Evolutionary conservation across 1,140 invertebrate genomes (phyloP).

Genomic region (Cherax destructor): DNA sequence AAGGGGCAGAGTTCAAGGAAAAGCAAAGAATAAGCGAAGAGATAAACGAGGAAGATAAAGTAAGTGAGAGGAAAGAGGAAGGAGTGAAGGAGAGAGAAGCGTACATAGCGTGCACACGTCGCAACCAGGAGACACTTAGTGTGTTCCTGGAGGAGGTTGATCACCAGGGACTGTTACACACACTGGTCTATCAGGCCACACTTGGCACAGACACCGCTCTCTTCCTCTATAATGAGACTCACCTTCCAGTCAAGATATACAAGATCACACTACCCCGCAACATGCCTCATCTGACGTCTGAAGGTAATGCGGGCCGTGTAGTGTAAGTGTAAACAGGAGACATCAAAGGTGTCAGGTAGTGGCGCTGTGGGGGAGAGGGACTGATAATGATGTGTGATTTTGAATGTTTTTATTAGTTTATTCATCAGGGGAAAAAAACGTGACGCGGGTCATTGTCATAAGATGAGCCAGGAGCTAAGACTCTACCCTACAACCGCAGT

Average conservation of each 20-base stretch:
- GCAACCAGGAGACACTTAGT: constrained; percentile 58
- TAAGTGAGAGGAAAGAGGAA: neutral
- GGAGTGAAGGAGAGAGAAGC: neutral
- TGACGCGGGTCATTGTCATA: too few relatives aligned
- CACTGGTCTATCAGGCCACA: constrained; percentile 56
- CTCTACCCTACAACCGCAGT: too few relatives aligned
- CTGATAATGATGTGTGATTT: too few relatives aligned
- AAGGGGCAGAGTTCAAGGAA: neutral
- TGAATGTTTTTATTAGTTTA: too few relatives aligned
- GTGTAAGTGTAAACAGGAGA: too few relatives aligned
- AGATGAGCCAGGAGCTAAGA: too few relatives aligned
- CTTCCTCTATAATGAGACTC: constrained; percentile 65
- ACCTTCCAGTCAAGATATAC: constrained; percentile 63
- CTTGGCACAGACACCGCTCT: constrained; percentile 60
- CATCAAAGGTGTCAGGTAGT: too few relatives aligned
- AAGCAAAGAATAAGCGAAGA: neutral
- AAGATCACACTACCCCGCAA: neutral
- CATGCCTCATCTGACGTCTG: too few relatives aligned
- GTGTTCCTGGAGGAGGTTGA: constrained; percentile 64
- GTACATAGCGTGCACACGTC: constrained; percentile 59
- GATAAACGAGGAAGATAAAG: neutral
- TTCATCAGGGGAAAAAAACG: too few relatives aligned
- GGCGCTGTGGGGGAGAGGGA: too few relatives aligned
- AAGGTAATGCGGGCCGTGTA: too few relatives aligned
- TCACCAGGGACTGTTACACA: constrained; percentile 36